phyloP scores from a whole-genome alignment of 2,888 invertebrate species.

The Biston betularia region DNA sequence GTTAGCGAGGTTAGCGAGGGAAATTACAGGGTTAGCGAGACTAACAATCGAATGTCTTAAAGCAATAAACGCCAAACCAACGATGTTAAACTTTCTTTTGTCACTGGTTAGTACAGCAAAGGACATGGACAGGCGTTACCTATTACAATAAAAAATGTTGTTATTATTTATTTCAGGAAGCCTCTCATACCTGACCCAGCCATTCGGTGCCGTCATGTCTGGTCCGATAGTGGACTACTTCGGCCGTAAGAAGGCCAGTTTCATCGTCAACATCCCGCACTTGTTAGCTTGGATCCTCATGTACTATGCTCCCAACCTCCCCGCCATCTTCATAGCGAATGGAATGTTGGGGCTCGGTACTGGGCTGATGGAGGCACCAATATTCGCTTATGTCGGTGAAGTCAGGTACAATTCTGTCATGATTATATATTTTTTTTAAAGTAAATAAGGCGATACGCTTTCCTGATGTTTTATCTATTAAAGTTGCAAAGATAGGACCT shows the following conservation, averaged over 20 bases:
- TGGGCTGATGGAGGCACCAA: conserved; percentile 87
- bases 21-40: too few relatives aligned
- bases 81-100: too few relatives aligned
- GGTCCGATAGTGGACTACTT: conserved; percentile 84
- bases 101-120: too few relatives aligned
- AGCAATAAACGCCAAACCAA: too few relatives aligned
- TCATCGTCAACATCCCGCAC: conserved; percentile 85
- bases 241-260: conserved; percentile 83
- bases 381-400: conserved; percentile 86
- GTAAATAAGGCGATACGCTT: too few relatives aligned
- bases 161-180: conserved; percentile 74
- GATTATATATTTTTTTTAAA: too few relatives aligned
- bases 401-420: conserved; percentile 67
- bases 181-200: conserved; percentile 84
- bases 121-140: too few relatives aligned
- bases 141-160: too few relatives aligned
- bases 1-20: too few relatives aligned
- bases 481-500: too few relatives aligned
- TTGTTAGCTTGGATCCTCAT: conserved; percentile 84
- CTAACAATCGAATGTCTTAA: too few relatives aligned
- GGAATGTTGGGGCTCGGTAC: conserved; percentile 83
- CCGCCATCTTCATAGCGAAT: conserved; percentile 78
- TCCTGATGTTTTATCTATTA: too few relatives aligned
- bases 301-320: conserved; percentile 76
- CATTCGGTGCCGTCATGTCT: conserved; percentile 83